Percentiles rank a stretch among this genome's conserved stretches.
phyloP scores from a whole-genome alignment of 64 coral and sea anemone genomes.

The Acropora tenuis region DNA sequence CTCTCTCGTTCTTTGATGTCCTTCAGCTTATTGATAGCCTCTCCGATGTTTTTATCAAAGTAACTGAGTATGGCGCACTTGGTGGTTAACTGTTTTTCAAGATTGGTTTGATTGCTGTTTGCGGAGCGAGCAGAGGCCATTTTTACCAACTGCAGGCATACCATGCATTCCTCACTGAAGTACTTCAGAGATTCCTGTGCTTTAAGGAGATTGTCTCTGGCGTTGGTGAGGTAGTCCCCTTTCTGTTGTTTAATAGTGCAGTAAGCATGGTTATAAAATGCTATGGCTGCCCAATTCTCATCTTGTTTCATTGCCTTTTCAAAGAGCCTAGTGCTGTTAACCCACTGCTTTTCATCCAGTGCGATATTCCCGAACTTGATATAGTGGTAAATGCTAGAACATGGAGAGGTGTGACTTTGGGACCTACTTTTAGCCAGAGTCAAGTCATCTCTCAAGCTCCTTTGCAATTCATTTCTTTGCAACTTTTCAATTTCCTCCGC shows the following conservation, averaged over 20 bases:
- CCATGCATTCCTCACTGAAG: not conserved
- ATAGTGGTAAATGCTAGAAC: conserved; percentile 32
- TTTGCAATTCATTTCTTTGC: not conserved
- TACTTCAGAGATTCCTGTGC: not conserved
- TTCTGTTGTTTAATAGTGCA: conserved; percentile 7
- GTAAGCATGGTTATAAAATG: conserved; percentile 42
- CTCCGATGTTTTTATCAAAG: conserved; percentile 29
- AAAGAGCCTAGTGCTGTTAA: not conserved
- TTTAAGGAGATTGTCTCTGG: not conserved
- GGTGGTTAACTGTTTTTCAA: conserved; percentile 19
- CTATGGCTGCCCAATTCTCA: conserved; percentile 37
- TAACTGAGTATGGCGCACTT: conserved; percentile 5
- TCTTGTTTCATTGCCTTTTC: conserved; percentile 21
- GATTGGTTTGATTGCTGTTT: not conserved
- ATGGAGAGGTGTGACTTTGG: conserved; percentile 21
- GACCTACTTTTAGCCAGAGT: not conserved
- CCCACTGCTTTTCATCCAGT: not conserved
- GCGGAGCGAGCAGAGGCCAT: not conserved
- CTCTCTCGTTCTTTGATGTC: conserved; percentile 2
- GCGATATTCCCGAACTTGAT: conserved; percentile 25
- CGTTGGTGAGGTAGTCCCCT: not conserved
- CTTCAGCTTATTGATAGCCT: not conserved
- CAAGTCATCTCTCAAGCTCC: not conserved
- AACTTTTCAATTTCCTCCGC: conserved; percentile 8
- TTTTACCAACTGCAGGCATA: conserved; percentile 13